These are phyloP conservation scores for Scomberomorus guttatus DNA, from an alignment of 2,797 vertebrate species.

Conservation along the genomic window DNA sequence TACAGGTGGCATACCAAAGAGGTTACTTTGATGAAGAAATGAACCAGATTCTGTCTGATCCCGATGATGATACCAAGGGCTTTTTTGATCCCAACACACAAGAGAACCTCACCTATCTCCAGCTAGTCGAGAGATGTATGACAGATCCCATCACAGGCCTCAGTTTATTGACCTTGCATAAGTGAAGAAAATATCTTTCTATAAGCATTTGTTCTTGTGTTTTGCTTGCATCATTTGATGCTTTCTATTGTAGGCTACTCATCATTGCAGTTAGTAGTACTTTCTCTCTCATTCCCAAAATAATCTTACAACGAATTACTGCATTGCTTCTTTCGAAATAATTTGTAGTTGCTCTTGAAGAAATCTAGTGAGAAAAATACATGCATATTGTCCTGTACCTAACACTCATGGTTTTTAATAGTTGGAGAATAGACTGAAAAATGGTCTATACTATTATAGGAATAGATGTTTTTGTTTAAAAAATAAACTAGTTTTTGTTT, in stretches of 20 bases:
- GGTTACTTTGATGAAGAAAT: constrained; percentile 84
- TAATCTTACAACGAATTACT: neutral
- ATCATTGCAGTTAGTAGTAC: no score
- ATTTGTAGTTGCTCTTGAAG: neutral
- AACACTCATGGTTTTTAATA: neutral
- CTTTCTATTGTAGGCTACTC: neutral
- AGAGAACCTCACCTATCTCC: no score
- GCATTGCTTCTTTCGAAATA: neutral
- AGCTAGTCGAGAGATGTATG: no score
- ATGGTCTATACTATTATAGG: neutral
- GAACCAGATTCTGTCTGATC: constrained; percentile 81
- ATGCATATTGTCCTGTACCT: neutral
- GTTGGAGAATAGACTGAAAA: neutral
- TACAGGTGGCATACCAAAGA: constrained; percentile 66
- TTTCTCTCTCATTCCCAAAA: neutral
- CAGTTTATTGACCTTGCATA: constrained; percentile 68
- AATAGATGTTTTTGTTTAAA: neutral
- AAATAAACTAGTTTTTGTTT: neutral
- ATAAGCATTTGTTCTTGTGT: rapidly evolving
- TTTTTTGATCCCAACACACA: constrained; percentile 85
- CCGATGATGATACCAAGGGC: constrained; percentile 85
- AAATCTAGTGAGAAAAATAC: neutral
- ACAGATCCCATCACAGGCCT: constrained; percentile 53
- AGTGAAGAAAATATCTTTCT: constrained; percentile 4
- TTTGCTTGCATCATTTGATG: neutral